These are phyloP conservation scores for Verasper variegatus DNA, from an alignment of 2,113 vertebrate genomes.

Conservation along the genomic window DNA sequence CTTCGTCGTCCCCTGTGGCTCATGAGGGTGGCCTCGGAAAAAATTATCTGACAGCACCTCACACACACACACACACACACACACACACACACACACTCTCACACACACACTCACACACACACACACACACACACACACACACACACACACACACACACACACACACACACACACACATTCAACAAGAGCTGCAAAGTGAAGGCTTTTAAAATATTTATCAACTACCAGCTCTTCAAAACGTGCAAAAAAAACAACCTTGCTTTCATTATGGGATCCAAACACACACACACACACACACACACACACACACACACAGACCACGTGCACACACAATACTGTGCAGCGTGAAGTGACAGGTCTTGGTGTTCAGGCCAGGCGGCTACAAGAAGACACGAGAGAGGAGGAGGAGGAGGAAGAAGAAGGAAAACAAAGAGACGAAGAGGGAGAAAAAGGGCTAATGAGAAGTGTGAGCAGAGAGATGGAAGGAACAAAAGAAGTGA, in stretches of 20 bases:
- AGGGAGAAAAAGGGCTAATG: conserved; percentile 8
- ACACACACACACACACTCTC: conserved; percentile 33
- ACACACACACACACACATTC: conserved; percentile 16
- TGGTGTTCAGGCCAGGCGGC: conserved; percentile 37
- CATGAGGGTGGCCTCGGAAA: conserved; percentile 10
- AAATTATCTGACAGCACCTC: conserved; percentile 40
- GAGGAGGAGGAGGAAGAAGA: conserved; percentile 2
- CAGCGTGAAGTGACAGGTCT: conserved; percentile 57
- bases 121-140: conserved; percentile 34
- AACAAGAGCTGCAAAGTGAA: conserved; percentile 61
- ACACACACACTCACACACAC: conserved; percentile 31
- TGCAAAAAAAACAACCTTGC: conserved; percentile 21
- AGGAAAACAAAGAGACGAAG: conserved; percentile 14
- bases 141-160: conserved; percentile 21
- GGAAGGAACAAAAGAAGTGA: conserved; percentile 15
- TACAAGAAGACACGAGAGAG: conserved; percentile 34
- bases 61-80: conserved; percentile 38
- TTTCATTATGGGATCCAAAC: conserved; percentile 43
- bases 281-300: not conserved
- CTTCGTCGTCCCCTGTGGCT: conserved; percentile 36
- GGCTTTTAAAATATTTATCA: conserved; percentile 68
- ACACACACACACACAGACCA: not conserved
- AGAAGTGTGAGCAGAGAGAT: conserved; percentile 25
- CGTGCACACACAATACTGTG: conserved; percentile 37
- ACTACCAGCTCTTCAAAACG: conserved; percentile 56